Evolutionary conservation across 2,888 invertebrate species (phyloP).

Genomic region (Drosophila quinaria): DNA sequence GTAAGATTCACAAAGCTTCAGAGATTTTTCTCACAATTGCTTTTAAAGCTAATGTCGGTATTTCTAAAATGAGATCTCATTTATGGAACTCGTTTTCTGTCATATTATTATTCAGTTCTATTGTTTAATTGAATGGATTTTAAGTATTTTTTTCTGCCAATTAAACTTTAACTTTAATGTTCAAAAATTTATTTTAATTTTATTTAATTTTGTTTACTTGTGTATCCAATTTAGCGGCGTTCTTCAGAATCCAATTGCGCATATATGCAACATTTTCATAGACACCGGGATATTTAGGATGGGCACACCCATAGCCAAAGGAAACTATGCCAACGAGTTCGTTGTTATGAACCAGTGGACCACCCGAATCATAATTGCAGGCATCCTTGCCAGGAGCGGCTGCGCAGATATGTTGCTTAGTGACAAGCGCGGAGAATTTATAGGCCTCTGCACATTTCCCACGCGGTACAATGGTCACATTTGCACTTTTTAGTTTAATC

Average conservation of each 20-base stretch:
- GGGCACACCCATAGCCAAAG: slow-evolving; percentile 17
- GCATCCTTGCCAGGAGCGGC: slow-evolving; percentile 7
- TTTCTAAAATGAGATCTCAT: too few relatives aligned
- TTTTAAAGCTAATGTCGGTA: too few relatives aligned
- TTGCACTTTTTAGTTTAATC: slow-evolving; percentile 1
- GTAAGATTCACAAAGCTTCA: too few relatives aligned
- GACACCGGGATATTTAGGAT: slow-evolving; percentile 26
- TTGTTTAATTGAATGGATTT: too few relatives aligned
- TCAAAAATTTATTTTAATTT: background rate
- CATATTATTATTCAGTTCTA: too few relatives aligned
- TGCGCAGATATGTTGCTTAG: slow-evolving; percentile 14
- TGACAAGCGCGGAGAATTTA: background rate
- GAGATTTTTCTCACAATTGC: too few relatives aligned
- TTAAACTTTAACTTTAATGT: background rate
- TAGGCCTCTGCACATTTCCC: background rate
- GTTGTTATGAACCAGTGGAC: slow-evolving; percentile 12
- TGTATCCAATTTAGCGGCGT: background rate
- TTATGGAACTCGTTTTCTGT: too few relatives aligned
- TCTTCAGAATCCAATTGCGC: slow-evolving; percentile 10
- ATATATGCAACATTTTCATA: slow-evolving; percentile 14
- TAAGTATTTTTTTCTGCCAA: too few relatives aligned
- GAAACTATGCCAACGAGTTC: slow-evolving; percentile 40
- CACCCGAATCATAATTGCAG: slow-evolving; percentile 33
- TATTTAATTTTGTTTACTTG: background rate
- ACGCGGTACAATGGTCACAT: background rate